Evolutionary conservation across 2,797 vertebrate genomes (phyloP), one percentile per base, ranked within the genome.

Genomic region (Muraenolepis orangiensis): DNA sequence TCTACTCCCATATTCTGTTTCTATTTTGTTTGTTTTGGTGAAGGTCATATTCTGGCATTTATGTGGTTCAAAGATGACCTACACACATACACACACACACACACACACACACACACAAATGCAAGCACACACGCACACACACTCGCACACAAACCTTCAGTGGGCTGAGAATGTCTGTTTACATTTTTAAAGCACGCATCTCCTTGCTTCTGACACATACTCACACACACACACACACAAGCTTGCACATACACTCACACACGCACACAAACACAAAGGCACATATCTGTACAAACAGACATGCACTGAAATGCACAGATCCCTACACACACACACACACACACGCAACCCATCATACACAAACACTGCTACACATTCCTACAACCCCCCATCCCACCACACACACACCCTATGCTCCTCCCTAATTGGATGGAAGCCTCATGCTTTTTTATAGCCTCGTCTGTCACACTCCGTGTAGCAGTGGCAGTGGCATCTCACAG

Each of bases 161-260:
- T 11, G 36, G 36, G 36, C 7, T 38, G 36, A 11, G 12, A 1
- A n/a, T n/a, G n/a, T n/a, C n/a, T 40, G 38, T 40, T 40, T 40
- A 40, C 14, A 40, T 40, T 40, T 13, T 46, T 16, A 46, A 16
- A 46, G 4, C 42, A 30, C 2, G 12, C 28, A 31, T 7, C 28
- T 4, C 30, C 34, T 8, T 12, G 0, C 30, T 23, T 69, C 42
- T 70, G 23, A 36, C 23, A 30, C 70, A 72, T 30, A 31, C 36
- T 18, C 40, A 46, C 75, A 69, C 77, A 74, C 66, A 29, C 36
- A 29, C 57, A 70, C 31, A 10, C 20, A 26, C 20, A 69, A n/a
- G n/a, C n/a, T n/a, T n/a, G n/a, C 38, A 31, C 38, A 30, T 38
- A 34, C 64, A 69, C 51, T 29, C 70, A 69, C 40, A 51, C 20